A percentile compares a stretch with the other conserved stretches of the same genome.
Evolutionary conservation across 2,888 invertebrate genomes (phyloP).

Genomic region (Drosophila meridionalis): DNA sequence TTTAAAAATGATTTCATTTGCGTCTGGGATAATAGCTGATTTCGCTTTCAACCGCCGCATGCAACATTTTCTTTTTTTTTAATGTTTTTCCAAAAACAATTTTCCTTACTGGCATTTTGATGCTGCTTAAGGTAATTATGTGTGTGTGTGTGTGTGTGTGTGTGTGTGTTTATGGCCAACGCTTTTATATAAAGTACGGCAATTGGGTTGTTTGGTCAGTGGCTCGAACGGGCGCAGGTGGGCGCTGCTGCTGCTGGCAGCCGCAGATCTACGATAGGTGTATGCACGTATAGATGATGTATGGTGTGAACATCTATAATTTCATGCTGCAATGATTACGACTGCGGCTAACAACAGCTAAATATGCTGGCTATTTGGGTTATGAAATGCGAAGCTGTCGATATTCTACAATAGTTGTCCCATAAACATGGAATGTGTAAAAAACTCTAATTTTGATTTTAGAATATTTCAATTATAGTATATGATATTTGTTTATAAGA

Average conservation of each 20-base stretch:
- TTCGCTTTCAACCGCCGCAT: constrained; percentile 64
- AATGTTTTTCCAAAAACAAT: constrained; percentile 18
- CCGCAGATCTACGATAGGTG: constrained; percentile 12
- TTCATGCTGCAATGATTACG: constrained; percentile 74
- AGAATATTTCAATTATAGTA: too few species aligned
- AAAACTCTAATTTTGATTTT: too few species aligned
- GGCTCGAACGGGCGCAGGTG: constrained; percentile 19
- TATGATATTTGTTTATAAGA: too few species aligned
- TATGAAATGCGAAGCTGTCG: constrained; percentile 48
- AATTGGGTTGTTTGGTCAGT: constrained; percentile 83
- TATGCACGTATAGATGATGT: constrained; percentile 9
- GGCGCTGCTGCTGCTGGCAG: background rate
- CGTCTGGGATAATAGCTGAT: constrained; percentile 34
- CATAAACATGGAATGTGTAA: background rate
- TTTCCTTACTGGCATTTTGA: constrained; percentile 40
- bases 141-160: constrained; percentile 38
- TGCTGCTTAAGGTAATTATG: constrained; percentile 62
- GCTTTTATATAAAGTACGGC: constrained; percentile 71
- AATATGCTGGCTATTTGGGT: constrained; percentile 52
- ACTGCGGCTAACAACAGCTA: constrained; percentile 26
- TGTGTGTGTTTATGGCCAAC: constrained; percentile 71
- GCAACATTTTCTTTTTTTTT: constrained; percentile 65
- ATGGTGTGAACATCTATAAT: constrained; percentile 37
- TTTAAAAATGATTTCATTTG: constrained; percentile 46
- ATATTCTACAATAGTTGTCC: constrained; percentile 19